Base-by-base conservation (phyloP, 2,888 invertebrate species). In the Ganaspis brasiliensis region DNA sequence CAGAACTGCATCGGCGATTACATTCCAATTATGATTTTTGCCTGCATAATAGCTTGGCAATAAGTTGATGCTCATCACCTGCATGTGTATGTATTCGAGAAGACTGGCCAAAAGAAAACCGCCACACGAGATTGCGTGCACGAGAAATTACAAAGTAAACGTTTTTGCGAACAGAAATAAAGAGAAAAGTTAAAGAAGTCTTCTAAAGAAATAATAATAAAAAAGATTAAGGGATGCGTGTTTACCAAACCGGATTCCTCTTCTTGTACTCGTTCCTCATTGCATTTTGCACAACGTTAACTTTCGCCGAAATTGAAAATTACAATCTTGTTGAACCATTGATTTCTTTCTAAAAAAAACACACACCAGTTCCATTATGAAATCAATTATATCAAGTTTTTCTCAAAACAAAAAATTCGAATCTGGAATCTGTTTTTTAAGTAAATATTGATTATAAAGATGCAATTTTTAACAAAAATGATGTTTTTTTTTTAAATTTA, bases 21-120 rank as follows among this genome's bases (percentile, higher is more conserved):
- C 88, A 87, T 86, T 85, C 88, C 87, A 84, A 88, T 88, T 87
- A 87, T 87, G 87, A 85, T 78, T 81, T 81, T 79, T 87, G 82
- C 85, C 84, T 82, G 86, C 85, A 84, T 85, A 85, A 87, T 84
- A 72, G 63, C 63, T 63, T 19, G 40, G 24, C 73, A 74, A 63
- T 63, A 63, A 67, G 63, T 67, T 67, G 45, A 57, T 67, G 63
- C 40, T 67, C 63, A 67, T 67, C 45, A 45, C 45, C 63, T 67
- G 63, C 63, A 67, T 67, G 40, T 63, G 37, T 67, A n/a, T 24
- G 19, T 19, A 40, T 14, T 24, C 40, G 40, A 67, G 21, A 40
- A 40, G 40, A 21, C 6, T 26, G 63, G 14, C 40, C 24, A 9
- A 67, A 67, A 24, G 24, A 45, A 67, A 45, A 67, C 40, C 35